Conservation (phyloP, 2,888 invertebrate species). For the Harpalus rubripes region DNA sequence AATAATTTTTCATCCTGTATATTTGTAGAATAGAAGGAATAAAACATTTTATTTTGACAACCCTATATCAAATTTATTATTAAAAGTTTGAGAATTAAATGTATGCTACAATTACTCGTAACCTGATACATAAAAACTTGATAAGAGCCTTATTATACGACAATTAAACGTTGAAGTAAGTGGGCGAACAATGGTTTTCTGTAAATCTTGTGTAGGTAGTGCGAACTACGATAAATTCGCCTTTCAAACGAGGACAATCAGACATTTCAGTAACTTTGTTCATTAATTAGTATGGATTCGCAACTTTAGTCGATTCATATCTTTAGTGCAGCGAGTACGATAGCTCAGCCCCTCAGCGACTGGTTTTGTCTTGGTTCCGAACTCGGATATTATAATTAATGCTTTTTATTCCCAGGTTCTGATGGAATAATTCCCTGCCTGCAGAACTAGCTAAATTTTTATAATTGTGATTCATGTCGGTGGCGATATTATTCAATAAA, state of each 20-base stretch:
- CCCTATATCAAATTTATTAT: too few relatives aligned
- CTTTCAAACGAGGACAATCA: slow-evolving; percentile 63
- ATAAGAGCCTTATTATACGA: too few relatives aligned
- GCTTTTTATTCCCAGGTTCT: slow-evolving; percentile 33
- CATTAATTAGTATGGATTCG: slow-evolving; percentile 65
- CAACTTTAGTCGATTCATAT: slow-evolving; percentile 65
- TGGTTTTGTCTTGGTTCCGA: slow-evolving; percentile 17
- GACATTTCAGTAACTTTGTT: slow-evolving; percentile 66
- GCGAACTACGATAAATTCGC: slow-evolving; percentile 63
- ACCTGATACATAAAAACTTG: too few relatives aligned
- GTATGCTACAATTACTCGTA: too few relatives aligned
- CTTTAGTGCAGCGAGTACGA: slow-evolving; percentile 56
- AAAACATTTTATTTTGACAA: too few relatives aligned
- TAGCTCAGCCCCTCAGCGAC: slow-evolving; percentile 35
- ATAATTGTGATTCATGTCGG: background rate
- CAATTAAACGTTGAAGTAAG: background rate
- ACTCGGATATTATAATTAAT: slow-evolving; percentile 45
- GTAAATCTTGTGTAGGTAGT: slow-evolving; percentile 38
- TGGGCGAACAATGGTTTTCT: background rate
- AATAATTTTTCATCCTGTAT: too few relatives aligned
- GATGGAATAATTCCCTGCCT: slow-evolving; percentile 2
- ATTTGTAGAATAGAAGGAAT: too few relatives aligned
- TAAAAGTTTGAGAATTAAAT: too few relatives aligned
- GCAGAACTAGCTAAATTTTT: slow-evolving; percentile 19
- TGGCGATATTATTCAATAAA: background rate